Base-by-base conservation (phyloP, 2,113 vertebrate genomes). In the Phylloscopus whistleri region DNA sequence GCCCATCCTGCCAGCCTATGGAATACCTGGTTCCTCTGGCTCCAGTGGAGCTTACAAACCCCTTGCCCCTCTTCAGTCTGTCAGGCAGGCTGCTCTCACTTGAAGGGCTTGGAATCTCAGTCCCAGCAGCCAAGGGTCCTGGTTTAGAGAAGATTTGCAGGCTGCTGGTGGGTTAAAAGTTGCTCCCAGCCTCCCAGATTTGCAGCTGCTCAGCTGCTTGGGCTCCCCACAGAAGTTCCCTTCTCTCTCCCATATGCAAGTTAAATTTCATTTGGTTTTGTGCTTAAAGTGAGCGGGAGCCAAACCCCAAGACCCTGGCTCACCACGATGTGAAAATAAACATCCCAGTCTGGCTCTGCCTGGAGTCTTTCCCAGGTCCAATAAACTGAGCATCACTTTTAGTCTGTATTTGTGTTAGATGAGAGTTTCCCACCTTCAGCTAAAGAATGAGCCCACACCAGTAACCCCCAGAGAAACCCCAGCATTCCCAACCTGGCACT, bases 331-430 rank as follows among this genome's bases (percentile, higher is more conserved):
- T 76, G 37, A 33, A 62, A 74, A 74, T 51, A 55, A 49, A 49
- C 74, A 22, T 68, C 51, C 18, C 23, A 9, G 16, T 49, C 30
- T 33, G 5, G 1, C 44, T 35, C 22, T 72, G 35, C 27, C 49
- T 83, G 59, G 51, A 63, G 5, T 35, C 27, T 76, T 26, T 53
- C 51, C 58, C 64, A 59, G 39, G 26, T 31, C 41, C 67, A 52
- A 7, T 0, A 0, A 55, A 27, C 81, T 39, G 18, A 84, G 30
- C 28, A 63, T 31, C 39, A 23, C 46, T 67, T 49, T 46, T 19
- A 67, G 9, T 33, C 49, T 72, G 1, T 41, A 7, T 70, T 70
- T 72, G 4, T 69, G n/a, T 59, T 37, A n/a, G 39, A 15, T 69
- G 39, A 37, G 68, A 60, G 10, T 73, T 79, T n/a, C 23, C 43